phyloP scores from a whole-genome alignment of 1,140 invertebrate genomes.

The Cardiocondyla obscurior region DNA sequence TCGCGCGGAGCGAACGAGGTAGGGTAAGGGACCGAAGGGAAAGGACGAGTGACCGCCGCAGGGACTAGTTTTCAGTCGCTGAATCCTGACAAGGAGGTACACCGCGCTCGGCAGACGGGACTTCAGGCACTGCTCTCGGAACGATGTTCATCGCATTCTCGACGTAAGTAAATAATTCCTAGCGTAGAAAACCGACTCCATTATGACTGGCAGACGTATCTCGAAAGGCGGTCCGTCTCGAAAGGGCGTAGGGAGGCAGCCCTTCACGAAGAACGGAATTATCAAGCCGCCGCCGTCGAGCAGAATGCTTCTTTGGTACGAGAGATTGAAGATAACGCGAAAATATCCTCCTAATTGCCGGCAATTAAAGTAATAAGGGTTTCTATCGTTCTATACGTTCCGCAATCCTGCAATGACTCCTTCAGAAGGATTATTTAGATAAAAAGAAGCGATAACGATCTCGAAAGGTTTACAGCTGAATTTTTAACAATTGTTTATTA shows the following conservation, averaged over 20 bases:
- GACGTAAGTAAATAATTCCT: constrained; percentile 70
- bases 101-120: constrained; percentile 61
- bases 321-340: neutral
- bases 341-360: neutral
- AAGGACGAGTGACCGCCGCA: constrained; percentile 19
- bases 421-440: neutral
- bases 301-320: neutral
- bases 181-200: constrained; percentile 67
- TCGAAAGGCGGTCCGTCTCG: constrained; percentile 21
- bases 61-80: constrained; percentile 35
- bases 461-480: neutral
- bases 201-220: constrained; percentile 55
- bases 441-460: neutral
- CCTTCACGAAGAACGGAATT: constrained; percentile 24
- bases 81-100: constrained; percentile 59
- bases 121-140: constrained; percentile 66
- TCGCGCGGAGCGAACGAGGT: constrained; percentile 34
- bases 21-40: neutral
- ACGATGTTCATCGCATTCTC: constrained; percentile 61
- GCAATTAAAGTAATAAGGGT: neutral
- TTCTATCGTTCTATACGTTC: neutral
- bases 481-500: neutral
- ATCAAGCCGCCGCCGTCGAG: neutral
- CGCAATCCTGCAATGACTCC: neutral
- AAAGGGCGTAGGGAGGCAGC: neutral